Base-by-base conservation (phyloP, 2,113 vertebrate species). In the Jacana jacana region DNA sequence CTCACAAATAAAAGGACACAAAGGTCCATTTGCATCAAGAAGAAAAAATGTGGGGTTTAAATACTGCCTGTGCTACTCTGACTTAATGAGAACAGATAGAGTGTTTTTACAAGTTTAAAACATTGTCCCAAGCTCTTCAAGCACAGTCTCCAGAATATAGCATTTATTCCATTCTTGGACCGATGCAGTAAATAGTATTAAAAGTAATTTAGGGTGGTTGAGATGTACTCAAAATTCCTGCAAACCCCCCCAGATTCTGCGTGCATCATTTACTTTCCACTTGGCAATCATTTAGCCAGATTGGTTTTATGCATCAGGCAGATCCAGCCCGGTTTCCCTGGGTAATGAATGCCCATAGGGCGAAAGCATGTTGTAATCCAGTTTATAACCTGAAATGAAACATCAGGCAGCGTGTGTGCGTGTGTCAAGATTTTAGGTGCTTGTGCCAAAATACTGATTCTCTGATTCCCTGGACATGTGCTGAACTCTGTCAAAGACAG, bases 281-380 rank as follows among this genome's bases (percentile, higher is more conserved):
- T 57, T 72, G 68, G 51, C 4, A 13, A 69, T 86, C 37, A 40
- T 72, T 93, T 72, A 64, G 63, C 44, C 65, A 92, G 24, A 79
- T 69, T 22, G 65, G 51, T 33, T 96, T 92, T 64, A 72, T 54
- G 54, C 69, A 79, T 42, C n/a, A 37, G 35, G 14, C 77, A 84
- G 65, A 68, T 63, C 63, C 64, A 90, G 82, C 39, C 72, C 60
- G 48, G 79, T 95, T 96, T 97, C 90, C 86, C 93, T 40, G 71
- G 95, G 61, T 75, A 95, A 81, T 79, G 52, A 95, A 81, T 79
- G 52, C 72, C 57, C 72, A 76, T 14, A 65, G 55, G 81, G 37
- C 11, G 4, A 92, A 93, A 87, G 70, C 77, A 96, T 76, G 73
- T 86, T 95, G 95, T 96, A 95, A 96, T 93, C 88, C 93, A 90